These are phyloP conservation scores for Aelia acuminata DNA, from an alignment of 2,888 invertebrate genomes.

Conservation along the genomic window DNA sequence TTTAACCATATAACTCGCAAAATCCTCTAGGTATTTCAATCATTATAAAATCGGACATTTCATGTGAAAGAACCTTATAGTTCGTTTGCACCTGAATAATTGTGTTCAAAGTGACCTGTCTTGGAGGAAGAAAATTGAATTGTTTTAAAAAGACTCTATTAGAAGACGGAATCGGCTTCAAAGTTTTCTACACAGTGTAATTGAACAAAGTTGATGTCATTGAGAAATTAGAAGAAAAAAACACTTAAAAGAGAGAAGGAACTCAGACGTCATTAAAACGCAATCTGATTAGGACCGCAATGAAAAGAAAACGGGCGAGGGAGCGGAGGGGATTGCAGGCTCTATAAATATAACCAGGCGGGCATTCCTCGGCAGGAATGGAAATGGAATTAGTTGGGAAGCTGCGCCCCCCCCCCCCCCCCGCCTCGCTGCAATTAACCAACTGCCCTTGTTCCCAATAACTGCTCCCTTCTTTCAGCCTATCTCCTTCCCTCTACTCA, in stretches of 20 bases:
- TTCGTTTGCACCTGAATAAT: too few relatives aligned
- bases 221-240: slow-evolving; percentile 14
- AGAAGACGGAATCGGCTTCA: background rate
- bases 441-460: slow-evolving; percentile 18
- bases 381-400: slow-evolving; percentile 41
- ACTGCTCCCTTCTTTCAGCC: background rate
- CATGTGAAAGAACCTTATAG: too few relatives aligned
- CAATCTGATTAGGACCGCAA: slow-evolving; percentile 32
- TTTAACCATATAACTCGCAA: too few relatives aligned
- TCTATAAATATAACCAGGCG: slow-evolving; percentile 36
- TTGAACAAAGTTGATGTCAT: background rate
- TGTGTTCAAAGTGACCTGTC: too few relatives aligned
- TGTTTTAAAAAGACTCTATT: background rate
- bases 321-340: slow-evolving; percentile 1
- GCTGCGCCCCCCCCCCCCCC: background rate
- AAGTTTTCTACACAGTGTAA: slow-evolving; percentile 26
- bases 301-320: slow-evolving; percentile 41
- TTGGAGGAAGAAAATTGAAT: background rate
- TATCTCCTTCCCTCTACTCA: background rate
- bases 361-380: slow-evolving; percentile 40
- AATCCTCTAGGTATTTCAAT: too few relatives aligned
- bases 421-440: slow-evolving; percentile 2
- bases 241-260: background rate
- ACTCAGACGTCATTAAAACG: slow-evolving; percentile 13
- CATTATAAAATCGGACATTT: too few relatives aligned